Evolutionary conservation across 2,888 invertebrate genomes (phyloP), one percentile per base, ranked within the genome.

Genomic region (Holacanthella duospinosa): DNA sequence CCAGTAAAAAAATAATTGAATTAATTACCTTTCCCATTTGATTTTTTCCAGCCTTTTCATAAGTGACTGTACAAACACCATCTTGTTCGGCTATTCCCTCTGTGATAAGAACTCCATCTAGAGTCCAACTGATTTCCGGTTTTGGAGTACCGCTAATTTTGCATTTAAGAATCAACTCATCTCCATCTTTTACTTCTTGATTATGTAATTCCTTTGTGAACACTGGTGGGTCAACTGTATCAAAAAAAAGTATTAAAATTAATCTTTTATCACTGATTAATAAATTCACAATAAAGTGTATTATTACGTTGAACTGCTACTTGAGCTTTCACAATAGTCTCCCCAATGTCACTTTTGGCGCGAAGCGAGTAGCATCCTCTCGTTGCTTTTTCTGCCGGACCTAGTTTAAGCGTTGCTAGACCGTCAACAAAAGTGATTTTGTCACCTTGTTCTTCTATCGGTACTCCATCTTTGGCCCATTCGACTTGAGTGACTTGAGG

Each of bases 271-370:
- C 36, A 36, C 6, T 16, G 16, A 36, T 12, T 36, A n/a, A n/a
- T n/a, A n/a, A n/a, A n/a, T n/a, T n/a, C n/a, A n/a, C n/a, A 36
- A 16, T 36, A 36, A 6, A n/a, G 19, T 24, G 29, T 16, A 26
- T 4, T 66, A 83, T 83, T 77, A 88, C 88, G 83, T 65, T 83
- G 84, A 53, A 93, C 84, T 27, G 84, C 83, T 16, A 93, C 79
- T 43, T 85, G 82, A 28, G 88, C 91, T 74, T 86, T 83, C 66
- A 85, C 81, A 57, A 82, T 81, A 66, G 86, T 85, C 76, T 88
- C 88, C 60, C 94, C 95, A 58, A 89, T 82, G 74, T 87, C 85
- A 77, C 94, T 94, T 73, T 83, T 83, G 60, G 94, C 82, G 65
- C 87, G 84, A 64, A 90, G 88, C 71, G 87, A 86, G 80, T 92